Evolutionary conservation across 2,888 invertebrate species (phyloP), one percentile per base, ranked within the genome.

Genomic region (Bhutanitis thaidina): DNA sequence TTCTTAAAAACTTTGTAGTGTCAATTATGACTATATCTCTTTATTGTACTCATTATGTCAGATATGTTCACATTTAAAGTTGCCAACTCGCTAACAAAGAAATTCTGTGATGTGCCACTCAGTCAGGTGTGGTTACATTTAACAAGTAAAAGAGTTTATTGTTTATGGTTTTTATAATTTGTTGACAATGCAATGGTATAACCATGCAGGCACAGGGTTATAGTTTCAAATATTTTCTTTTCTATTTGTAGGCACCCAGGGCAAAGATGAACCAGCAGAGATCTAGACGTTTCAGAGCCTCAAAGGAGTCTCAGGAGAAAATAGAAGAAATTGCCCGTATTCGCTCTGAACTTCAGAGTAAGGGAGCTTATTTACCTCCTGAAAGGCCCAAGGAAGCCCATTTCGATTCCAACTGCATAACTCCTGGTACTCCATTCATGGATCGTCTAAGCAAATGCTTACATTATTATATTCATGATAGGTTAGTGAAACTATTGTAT

Each of bases 241-340:
- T 43, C 10, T 25, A 36, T 27, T 27, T 40, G 32, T 50, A 94
- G 92, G 98, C 98, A 1, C 98, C 99, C 0, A 91, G 99, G 71
- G 99, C 99, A 0, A 99, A 99, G 89, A 99, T 99, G 99, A 99
- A 99, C 86, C 99, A 99, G 76, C 99, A 99, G 76, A 91, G 99
- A 50, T 98, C 98, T 0, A 92, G 99, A 59, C 92, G 99, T 65
- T 99, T 99, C 82, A 92, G 99, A 43, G 98, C 99, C 0, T 96
- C 98, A 0, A 99, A 99, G 76, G 99, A 99, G 81, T 92, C 95
- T 0, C 91, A 91, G 37, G 98, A 98, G 77, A 98, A 98, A 79
- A 93, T 95, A 20, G 92, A 93, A 14, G 97, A 98, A 80, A 93
- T 99, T 45, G 92, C 94, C 38, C 91, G 95, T 48, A 93, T 97